Base-by-base conservation (phyloP, 2,888 invertebrate genomes). In the Pogonocherus hispidulus region DNA sequence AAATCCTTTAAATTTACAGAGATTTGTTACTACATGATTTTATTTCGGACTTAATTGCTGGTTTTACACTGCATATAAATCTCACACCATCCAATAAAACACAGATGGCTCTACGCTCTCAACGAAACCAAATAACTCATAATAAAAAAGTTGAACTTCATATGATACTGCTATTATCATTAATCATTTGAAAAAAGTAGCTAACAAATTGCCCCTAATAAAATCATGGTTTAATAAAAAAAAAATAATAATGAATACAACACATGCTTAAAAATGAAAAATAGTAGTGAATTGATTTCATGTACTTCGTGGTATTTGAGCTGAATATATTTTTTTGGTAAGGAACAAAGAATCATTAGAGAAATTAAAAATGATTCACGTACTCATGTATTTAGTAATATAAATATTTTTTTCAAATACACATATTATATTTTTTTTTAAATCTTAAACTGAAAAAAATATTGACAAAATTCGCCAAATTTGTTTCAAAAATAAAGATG, bases 21-120 rank as follows among this genome's bases (percentile, higher is more conserved):
- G 72, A 76, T 76, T 76, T 76, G 74, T 75, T 73, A 67, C 74
- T 66, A 69, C 71, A 71, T 75, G 70, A 72, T 76, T 75, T 78
- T 72, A 75, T 77, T 69, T 70, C 64, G 55, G 71, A 64, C 66
- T 76, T 76, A 78, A 78, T 78, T 75, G 72, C 74, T 23, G 62
- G 51, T 74, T 77, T 78, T 71, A 78, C 75, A 65, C 69, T 69
- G 60, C 64, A 51, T 75, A 76, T 78, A 78, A 78, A 77, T 78
- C 76, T 75, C 69, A 54, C 62, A 56, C 55, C 56, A 41, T 60
- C 70, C 74, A 70, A 76, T 77, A 76, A 72, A 74, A 71, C 66
- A 66, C 76, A 74, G 74, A 72, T 75, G 73, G 66, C 62, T 73
- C 59, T 57, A 6, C 60, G 60, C 60, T 60, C 23, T 49, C 27